Conservation (phyloP, 1,140 invertebrate species). For the Aphelenchoides fujianensis region DNA sequence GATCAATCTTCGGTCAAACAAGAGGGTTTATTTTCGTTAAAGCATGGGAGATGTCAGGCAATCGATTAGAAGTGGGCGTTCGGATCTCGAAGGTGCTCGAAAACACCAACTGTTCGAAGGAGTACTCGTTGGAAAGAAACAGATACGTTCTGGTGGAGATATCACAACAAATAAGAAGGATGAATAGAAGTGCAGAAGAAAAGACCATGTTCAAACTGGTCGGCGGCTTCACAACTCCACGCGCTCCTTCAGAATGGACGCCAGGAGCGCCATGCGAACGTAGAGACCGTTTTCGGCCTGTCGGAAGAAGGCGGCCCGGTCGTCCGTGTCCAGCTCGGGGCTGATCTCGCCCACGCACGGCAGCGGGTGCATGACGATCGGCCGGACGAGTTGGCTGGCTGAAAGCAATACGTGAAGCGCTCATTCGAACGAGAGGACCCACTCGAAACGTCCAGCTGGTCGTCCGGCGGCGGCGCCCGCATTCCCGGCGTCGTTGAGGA, state of each 20-base stretch:
- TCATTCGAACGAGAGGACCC: background rate
- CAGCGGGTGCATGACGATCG: constrained; percentile 95
- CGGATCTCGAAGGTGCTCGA: too few relatives aligned
- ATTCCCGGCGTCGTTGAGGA: constrained; percentile 88
- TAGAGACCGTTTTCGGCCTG: constrained; percentile 97
- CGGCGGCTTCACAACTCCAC: background rate
- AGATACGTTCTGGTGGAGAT: too few relatives aligned
- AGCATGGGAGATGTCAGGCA: too few relatives aligned
- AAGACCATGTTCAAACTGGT: too few relatives aligned
- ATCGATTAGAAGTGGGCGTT: too few relatives aligned
- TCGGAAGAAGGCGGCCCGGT: constrained; percentile 92
- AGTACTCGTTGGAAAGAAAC: too few relatives aligned
- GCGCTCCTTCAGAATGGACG: constrained; percentile 73
- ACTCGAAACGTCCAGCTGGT: background rate
- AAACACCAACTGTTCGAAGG: too few relatives aligned
- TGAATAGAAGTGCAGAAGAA: too few relatives aligned
- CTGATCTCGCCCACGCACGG: constrained; percentile 88
- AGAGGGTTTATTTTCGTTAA: too few relatives aligned
- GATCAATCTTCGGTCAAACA: too few relatives aligned
- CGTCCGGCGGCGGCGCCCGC: constrained; percentile 38
- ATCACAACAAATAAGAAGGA: too few relatives aligned
- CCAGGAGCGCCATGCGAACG: constrained; percentile 91
- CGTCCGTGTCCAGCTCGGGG: constrained; percentile 87
- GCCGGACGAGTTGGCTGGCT: constrained; percentile 62
- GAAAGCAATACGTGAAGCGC: constrained; percentile 61